Percentiles rank a stretch among this genome's conserved stretches.
Conservation (phyloP, 1,140 invertebrate genomes). For the Drosophila serrata region DNA sequence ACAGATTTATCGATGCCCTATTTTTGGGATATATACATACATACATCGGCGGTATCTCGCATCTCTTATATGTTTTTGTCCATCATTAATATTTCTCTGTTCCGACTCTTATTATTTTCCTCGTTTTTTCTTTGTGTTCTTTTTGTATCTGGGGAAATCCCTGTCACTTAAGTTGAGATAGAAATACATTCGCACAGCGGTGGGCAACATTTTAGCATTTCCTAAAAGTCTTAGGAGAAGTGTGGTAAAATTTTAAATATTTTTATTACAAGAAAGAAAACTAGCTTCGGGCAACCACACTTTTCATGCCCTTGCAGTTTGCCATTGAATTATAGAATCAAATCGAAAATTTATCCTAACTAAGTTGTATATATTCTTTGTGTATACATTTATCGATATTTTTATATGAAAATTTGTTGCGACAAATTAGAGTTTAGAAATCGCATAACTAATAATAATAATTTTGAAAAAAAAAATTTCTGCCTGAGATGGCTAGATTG, state of each 20-base stretch:
- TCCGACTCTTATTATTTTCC: not conserved
- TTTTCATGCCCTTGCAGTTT: too few species aligned
- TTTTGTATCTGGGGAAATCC: not conserved
- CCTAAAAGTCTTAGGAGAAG: not conserved
- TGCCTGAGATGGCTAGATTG: too few species aligned
- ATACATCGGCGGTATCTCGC: not conserved
- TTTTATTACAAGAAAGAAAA: too few species aligned
- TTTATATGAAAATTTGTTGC: too few species aligned
- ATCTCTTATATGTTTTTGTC: constrained; percentile 5
- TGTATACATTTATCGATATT: too few species aligned
- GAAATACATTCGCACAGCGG: not conserved
- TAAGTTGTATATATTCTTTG: too few species aligned
- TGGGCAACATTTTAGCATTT: not conserved
- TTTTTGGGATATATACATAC: constrained; percentile 14
- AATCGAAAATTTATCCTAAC: too few species aligned
- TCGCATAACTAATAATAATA: too few species aligned
- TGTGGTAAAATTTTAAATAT: not conserved
- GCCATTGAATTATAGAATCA: too few species aligned
- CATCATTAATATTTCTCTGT: constrained; percentile 24
- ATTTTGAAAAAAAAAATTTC: too few species aligned
- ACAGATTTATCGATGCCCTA: constrained; percentile 37
- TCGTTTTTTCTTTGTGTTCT: not conserved
- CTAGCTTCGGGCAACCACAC: too few species aligned
- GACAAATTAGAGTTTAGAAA: too few species aligned
- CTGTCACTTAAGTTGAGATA: constrained; percentile 1